Evolutionary conservation across 2,797 vertebrate genomes (phyloP), one percentile per base, ranked within the genome.

Genomic region (Crocidura indochinensis): DNA sequence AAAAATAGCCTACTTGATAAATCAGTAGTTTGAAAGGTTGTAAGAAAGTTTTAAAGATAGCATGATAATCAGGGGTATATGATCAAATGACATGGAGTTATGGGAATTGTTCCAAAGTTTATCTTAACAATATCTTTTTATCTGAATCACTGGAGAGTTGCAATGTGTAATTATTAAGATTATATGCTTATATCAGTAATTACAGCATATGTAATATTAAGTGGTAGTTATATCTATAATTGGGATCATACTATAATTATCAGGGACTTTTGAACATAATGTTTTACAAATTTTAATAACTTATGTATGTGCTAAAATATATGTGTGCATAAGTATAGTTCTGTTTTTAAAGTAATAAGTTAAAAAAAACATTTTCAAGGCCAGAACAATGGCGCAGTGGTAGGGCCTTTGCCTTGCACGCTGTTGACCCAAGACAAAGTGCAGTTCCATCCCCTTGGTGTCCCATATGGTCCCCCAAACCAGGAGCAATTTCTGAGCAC

Each of bases 251-350:
- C 7, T 87, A 0, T 31, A 76, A 67, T 80, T 47, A 83, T 38
- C 26, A 92, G 62, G 67, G 38, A 26, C 62, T 87, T 90, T 22
- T 56, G 11, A 83, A 83, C 2, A 79, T 44, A 10, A 0, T 38
- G 51, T 78, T 91, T 78, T 20, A 74, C 65, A 74, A 76, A 89
- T 84, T 46, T 81, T 77, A 29, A 24, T 31, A 77, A 10, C 17
- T 77, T 72, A 10, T 31, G 0, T 8, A 91, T 64, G 4, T 60
- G 12, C 5, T 85, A 22, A 2, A 86, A 85, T 27, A 71, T 12
- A 4, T 5, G 19, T 65, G 22, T 38, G 4, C 1, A 8, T 29
- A 10, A 1, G n/a, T 44, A 67, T n/a, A 67, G 69, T 60, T 93
- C 17, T 90, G 27, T 67, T 27, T 73, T 83, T 20, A 3, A 62